Base-by-base conservation (phyloP, 2,888 invertebrate genomes). In the Eupithecia subfuscata region DNA sequence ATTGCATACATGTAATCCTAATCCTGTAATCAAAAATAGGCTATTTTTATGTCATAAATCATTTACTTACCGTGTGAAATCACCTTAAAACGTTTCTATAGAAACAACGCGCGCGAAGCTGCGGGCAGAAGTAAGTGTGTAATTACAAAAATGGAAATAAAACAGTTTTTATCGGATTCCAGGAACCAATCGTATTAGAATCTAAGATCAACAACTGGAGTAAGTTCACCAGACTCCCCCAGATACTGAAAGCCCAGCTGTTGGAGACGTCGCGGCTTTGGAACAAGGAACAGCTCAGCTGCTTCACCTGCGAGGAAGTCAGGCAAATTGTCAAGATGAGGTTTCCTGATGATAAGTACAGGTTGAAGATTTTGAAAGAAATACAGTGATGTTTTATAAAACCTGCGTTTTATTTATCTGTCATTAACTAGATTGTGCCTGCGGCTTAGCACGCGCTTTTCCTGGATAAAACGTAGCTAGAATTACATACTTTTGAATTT, bases 261-360 rank as follows among this genome's bases (percentile, higher is more conserved):
- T 81, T 94, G n/a, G 91, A 94, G 75, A 86, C 93, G 30, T 87
- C 91, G 0, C 87, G 89, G 5, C 80, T 91, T 0, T 95, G 95
- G 95, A 87, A 85, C 37, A 82, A 86, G 69, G 85, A 88, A 0
- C 79, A 90, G 9, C 78, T 90, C 0, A 84, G 84, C 56, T 84
- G 83, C 67, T 95, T 89, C 84, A 85, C 88, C 0, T 93, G 93
- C 71, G 95, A 95, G 74, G 95, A 95, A 81, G 88, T 95, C 7
- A 79, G 94, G 1, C 93, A 93, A 70, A 86, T 95, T 18, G 84
- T 95, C 37, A 94, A 94, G 78, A 92, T 95, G 86, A 84, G 94
- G 48, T 95, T 95, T 86, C 92, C 93, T 0, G 92, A 93, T 79
- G 89, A 93, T 80, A 89, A 91, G 78, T 92, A 92, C 75, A 88